Base-by-base conservation (phyloP, 2,888 invertebrate species). In the Rapana venosa region DNA sequence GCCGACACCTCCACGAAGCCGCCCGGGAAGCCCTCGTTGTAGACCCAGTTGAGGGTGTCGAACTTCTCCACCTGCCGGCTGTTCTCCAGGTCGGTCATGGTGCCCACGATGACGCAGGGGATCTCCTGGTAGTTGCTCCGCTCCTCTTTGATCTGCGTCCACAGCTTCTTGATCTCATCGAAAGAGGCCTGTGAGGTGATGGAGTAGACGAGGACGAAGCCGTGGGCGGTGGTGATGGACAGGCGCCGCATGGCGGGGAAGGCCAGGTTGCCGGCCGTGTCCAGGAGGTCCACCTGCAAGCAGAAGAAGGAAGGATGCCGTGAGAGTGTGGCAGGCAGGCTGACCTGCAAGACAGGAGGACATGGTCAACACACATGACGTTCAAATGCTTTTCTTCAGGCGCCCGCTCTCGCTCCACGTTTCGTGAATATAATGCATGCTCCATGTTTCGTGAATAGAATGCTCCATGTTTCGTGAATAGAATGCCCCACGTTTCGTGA, bases 211-310 rank as follows among this genome's bases (percentile, higher is more conserved):
- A 99, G 97, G 89, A 99, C 98, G 96, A 99, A 99, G 61, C 99
- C 99, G 96, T 99, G 98, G 11, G 99, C 99, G 5, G 98, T 98
- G 92, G 98, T 98, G 96, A 99, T 99, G 84, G 98, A 98, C 89
- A 99, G 97, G 35, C 98, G 98, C 92, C 99, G 97, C 99, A 99
- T 99, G 20, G 99, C 99, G 0, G 99, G 99, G 96, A 99, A 99
- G 96, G 98, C 98, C 96, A 98, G 97, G 96, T 98, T 98, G 36
- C 98, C 98, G 30, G 98, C 98, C 17, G 99, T 99, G 96, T 99
- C 99, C 94, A 99, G 97, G 94, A 99, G 98, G 96, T 99, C 99
- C 94, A 99, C 96, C 89, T 89, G 86, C 0, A 32, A 4, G 13
- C 20, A 81, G 15, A 35, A 17, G 61, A 13, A 66, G 20, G 66